A percentile compares a stretch with the other conserved stretches of the same genome.
phyloP scores from a whole-genome alignment of 2,888 invertebrate species.

The Rotaria magnacalcarata region DNA sequence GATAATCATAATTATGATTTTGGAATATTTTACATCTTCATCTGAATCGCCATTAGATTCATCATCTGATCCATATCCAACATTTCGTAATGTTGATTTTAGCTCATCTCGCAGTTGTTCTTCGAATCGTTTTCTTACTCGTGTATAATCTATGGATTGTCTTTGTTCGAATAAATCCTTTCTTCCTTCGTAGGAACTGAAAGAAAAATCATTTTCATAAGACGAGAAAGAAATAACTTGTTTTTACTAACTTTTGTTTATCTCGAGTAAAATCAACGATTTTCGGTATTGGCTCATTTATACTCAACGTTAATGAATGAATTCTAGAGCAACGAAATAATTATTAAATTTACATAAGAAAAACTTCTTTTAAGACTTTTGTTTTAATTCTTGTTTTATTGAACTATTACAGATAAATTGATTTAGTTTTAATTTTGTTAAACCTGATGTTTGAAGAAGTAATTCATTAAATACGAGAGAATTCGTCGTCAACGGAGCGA shows the following conservation, averaged over 20 bases:
- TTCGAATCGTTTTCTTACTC: background rate
- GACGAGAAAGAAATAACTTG: background rate
- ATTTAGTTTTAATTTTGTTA: background rate
- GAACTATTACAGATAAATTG: background rate
- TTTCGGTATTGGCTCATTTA: background rate
- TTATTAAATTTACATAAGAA: too few relatives aligned
- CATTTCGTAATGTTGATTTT: background rate
- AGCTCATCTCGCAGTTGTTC: background rate
- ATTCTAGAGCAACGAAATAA: background rate
- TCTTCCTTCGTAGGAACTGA: background rate
- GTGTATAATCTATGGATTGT: background rate
- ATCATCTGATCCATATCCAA: background rate
- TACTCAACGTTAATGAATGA: background rate
- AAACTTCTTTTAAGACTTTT: background rate
- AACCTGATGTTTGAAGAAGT: background rate
- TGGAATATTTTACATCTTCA: background rate
- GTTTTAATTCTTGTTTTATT: conserved; percentile 5
- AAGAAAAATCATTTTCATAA: background rate
- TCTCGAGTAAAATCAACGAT: background rate
- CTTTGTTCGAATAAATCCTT: background rate
- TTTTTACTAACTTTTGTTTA: background rate
- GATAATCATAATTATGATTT: background rate
- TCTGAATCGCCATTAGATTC: background rate
- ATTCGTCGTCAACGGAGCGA: background rate
- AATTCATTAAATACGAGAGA: background rate